phyloP scores from a whole-genome alignment of 2,113 vertebrate genomes.

The Albula goreensis region DNA sequence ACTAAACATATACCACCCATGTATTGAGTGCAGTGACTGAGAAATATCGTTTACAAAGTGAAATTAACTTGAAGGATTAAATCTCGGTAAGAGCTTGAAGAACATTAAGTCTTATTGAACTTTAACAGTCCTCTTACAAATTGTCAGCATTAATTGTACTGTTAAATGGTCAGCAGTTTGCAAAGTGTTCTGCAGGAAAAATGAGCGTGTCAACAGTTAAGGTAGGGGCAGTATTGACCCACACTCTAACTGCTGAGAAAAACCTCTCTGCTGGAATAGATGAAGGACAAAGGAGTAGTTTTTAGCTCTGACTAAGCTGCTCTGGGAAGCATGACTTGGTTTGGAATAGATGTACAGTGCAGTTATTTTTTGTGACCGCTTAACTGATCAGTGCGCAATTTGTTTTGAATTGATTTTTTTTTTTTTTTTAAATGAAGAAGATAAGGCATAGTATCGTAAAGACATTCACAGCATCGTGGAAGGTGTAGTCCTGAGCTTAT shows the following conservation, averaged over 20 bases:
- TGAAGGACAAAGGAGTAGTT: too few species aligned
- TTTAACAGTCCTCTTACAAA: not conserved
- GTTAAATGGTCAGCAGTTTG: not conserved
- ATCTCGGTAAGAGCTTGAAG: not conserved
- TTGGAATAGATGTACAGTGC: too few species aligned
- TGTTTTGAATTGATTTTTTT: too few species aligned
- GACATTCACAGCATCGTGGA: not conserved
- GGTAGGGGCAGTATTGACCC: not conserved
- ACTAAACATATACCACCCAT: too few species aligned
- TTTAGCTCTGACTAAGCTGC: too few species aligned
- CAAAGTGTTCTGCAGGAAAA: not conserved
- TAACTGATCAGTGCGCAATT: too few species aligned
- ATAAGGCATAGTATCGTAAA: not conserved
- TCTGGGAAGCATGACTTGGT: too few species aligned
- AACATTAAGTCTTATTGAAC: not conserved
- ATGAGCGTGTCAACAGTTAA: not conserved
- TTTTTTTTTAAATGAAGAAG: too few species aligned
- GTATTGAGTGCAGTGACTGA: too few species aligned
- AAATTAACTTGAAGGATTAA: not conserved
- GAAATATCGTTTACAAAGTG: not conserved
- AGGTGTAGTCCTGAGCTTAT: not conserved
- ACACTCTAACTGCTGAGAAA: too few species aligned
- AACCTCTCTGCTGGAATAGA: too few species aligned
- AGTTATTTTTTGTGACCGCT: too few species aligned
- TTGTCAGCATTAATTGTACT: not conserved